A percentile compares a stretch with the other conserved stretches of the same genome.
Evolutionary conservation across 2,113 vertebrate genomes (phyloP).

Genomic region (Corvus cornix): DNA sequence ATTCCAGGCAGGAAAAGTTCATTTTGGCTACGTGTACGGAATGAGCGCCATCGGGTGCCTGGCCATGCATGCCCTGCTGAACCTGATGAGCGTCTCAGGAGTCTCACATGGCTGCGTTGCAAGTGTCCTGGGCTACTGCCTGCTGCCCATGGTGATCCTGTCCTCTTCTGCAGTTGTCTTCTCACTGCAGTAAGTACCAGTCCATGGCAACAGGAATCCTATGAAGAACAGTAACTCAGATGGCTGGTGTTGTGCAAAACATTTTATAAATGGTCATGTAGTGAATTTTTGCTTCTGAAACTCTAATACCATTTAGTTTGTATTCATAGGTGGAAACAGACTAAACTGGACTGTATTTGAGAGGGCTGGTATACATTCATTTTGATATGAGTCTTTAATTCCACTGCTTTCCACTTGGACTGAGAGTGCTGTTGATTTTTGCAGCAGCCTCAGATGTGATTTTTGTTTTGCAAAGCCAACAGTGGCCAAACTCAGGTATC

Average conservation of each 20-base stretch:
- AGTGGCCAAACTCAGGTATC: not conserved
- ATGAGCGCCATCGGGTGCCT: conserved; percentile 83
- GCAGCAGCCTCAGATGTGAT: not conserved
- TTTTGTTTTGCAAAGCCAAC: not conserved
- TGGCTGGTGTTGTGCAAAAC: not conserved
- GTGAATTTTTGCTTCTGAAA: not conserved
- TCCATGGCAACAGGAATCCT: not conserved
- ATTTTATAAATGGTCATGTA: not conserved
- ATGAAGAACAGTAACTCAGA: not conserved
- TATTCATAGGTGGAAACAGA: not conserved
- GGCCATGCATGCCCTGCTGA: conserved; percentile 80
- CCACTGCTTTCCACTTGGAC: not conserved
- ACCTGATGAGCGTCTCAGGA: conserved; percentile 80
- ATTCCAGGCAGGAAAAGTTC: conserved; percentile 86
- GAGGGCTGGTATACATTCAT: not conserved
- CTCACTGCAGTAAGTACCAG: conserved; percentile 83
- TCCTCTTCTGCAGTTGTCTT: conserved; percentile 78
- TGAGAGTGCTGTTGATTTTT: not conserved
- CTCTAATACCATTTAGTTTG: not conserved
- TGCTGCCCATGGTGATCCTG: conserved; percentile 86
- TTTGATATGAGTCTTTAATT: not conserved
- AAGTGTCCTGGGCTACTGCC: conserved; percentile 87
- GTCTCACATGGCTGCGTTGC: conserved; percentile 85
- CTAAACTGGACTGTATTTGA: not conserved
- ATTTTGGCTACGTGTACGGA: conserved; percentile 87